Base-by-base conservation (phyloP, 2,888 invertebrate species). In the Limnephilus auricula region DNA sequence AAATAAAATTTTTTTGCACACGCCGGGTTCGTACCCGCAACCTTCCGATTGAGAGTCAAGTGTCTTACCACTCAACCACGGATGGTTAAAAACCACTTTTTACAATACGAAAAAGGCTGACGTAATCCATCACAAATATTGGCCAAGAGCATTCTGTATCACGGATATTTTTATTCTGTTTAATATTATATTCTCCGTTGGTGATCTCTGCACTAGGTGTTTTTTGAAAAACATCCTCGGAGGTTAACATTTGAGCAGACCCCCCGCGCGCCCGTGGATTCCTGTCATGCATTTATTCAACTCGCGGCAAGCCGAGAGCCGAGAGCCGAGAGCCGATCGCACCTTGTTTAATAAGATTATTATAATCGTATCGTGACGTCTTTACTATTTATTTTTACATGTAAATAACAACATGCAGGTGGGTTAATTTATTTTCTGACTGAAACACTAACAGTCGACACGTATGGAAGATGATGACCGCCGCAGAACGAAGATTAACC, bases 271-370 rank as follows among this genome's bases (percentile, higher is more conserved):
- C 6, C n/a, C 65, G 65, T n/a, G 65, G n/a, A 65, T 65, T 65
- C 65, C 65, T 65, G 65, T 65, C 65, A 25, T 65, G 65, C 65
- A 65, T 65, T 18, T 65, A 65, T 65, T 25, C 25, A n/a, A 65
- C 65, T 65, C 50, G 25, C 25, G n/a, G 65, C 65, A 10, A 65
- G 18, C 65, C 4, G 6, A 37, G 25, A 65, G 1, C 25, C 18
- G 2, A 37, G 25, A 65, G 1, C 25, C 18, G 2, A 18, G 65
- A n/a, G 65, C 65, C 25, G 65, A 65, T 65, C 65, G 65, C 25
- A 65, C 65, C 65, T 65, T 65, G 65, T 65, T 65, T 65, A 65
- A 65, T 65, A 65, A 65, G 65, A 65, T 65, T 65, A 65, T 65
- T 65, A 65, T 65, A 65, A 25, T 65, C 65, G 25, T 65, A 65